Conservation (phyloP, 2,797 vertebrate species). For the Aplochiton taeniatus region DNA sequence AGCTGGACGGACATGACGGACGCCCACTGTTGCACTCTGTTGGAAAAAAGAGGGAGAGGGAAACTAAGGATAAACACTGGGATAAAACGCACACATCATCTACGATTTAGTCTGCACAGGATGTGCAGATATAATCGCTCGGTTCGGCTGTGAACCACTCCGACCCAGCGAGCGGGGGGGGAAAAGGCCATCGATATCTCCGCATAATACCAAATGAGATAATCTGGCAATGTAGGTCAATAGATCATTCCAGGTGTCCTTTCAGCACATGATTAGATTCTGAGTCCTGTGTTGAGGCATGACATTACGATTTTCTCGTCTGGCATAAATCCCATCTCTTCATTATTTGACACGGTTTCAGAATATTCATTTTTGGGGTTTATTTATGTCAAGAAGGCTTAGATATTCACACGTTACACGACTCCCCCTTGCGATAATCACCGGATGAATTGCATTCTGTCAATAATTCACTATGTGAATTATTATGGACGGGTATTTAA, state of each 20-base stretch:
- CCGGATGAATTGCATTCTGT: too few species aligned
- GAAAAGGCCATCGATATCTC: constrained; percentile 43
- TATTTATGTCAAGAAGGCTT: too few species aligned
- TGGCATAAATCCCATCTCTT: too few species aligned
- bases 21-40: constrained; percentile 93
- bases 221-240: constrained; percentile 64
- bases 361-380: too few species aligned
- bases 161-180: constrained; percentile 11
- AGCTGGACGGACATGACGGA: constrained; percentile 79
- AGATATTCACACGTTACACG: too few species aligned
- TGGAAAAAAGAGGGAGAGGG: constrained; percentile 25
- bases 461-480: too few species aligned
- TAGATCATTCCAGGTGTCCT: constrained; percentile 51
- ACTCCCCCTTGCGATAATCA: too few species aligned
- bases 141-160: not conserved
- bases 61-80: not conserved
- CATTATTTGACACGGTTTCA: too few species aligned
- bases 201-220: constrained; percentile 55
- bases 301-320: too few species aligned
- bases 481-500: too few species aligned
- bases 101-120: not conserved
- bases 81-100: not conserved
- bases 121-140: constrained; percentile 1
- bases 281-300: not conserved
- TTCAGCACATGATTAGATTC: not conserved